Evolutionary conservation across 1,140 invertebrate species (phyloP).

Genomic region (Orchesella cincta): DNA sequence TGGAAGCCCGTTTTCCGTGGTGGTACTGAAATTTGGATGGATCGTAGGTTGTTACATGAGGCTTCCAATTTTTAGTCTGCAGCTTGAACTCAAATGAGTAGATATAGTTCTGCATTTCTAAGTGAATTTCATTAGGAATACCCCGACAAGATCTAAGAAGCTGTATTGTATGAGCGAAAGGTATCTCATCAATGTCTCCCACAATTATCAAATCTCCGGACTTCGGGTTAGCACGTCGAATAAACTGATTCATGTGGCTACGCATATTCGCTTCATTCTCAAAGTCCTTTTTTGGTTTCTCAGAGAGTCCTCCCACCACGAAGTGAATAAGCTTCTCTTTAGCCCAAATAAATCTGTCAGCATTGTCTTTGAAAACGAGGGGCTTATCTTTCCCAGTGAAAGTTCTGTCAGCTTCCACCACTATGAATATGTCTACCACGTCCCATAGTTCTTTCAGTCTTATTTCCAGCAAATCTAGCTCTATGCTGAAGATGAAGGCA

Average conservation of each 20-base stretch:
- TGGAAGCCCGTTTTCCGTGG: constrained; percentile 8
- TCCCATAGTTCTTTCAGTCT: constrained; percentile 44
- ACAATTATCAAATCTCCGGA: constrained; percentile 30
- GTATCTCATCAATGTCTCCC: constrained; percentile 36
- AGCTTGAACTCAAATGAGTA: constrained; percentile 38
- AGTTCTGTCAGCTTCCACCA: constrained; percentile 40
- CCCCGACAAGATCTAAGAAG: constrained; percentile 25
- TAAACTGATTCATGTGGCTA: neutral
- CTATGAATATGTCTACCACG: constrained; percentile 43
- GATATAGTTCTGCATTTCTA: constrained; percentile 32
- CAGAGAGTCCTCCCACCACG: neutral
- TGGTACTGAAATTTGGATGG: neutral
- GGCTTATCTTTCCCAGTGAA: constrained; percentile 42
- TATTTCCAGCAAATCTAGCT: constrained; percentile 43
- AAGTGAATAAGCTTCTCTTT: constrained; percentile 7
- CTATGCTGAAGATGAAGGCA: constrained; percentile 42
- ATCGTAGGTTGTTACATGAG: constrained; percentile 34
- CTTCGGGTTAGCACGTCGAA: neutral
- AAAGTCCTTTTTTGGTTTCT: neutral
- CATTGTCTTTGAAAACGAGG: constrained; percentile 28
- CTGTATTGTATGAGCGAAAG: constrained; percentile 1
- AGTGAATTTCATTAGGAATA: constrained; percentile 24
- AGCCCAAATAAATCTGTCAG: constrained; percentile 31
- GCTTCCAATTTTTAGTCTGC: constrained; percentile 32
- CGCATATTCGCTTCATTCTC: constrained; percentile 32